Percentiles rank a stretch among this genome's conserved stretches.
Evolutionary conservation across 1,140 invertebrate species (phyloP).

Genomic region (Leptonema lineaticorne): DNA sequence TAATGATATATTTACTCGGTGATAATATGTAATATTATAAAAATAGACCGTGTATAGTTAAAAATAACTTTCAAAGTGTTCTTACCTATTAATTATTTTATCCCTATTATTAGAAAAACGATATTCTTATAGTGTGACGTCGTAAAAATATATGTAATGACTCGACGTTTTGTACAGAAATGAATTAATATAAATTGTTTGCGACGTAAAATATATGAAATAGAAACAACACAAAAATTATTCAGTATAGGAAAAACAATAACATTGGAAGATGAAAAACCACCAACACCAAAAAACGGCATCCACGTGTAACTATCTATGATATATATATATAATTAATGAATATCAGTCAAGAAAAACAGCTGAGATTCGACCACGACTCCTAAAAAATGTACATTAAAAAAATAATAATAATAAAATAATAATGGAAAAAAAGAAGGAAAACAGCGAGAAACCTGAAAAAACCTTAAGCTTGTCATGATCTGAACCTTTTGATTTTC

Average conservation of each 20-base stretch:
- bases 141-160: too few relatives aligned
- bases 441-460: slow-evolving; percentile 22
- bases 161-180: too few relatives aligned
- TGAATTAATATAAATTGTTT: too few relatives aligned
- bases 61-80: too few relatives aligned
- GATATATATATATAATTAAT: not conserved
- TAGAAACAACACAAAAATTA: not conserved
- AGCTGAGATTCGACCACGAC: slow-evolving; percentile 3
- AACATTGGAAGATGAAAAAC: not conserved
- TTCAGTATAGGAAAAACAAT: not conserved
- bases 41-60: too few relatives aligned
- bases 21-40: too few relatives aligned
- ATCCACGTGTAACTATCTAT: slow-evolving; percentile 20
- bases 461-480: not conserved
- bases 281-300: slow-evolving; percentile 15
- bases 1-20: too few relatives aligned
- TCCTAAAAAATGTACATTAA: not conserved
- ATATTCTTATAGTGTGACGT: too few relatives aligned
- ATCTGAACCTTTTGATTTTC: slow-evolving; percentile 78
- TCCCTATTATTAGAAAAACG: too few relatives aligned
- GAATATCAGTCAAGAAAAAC: slow-evolving; percentile 7
- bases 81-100: too few relatives aligned
- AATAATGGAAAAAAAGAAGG: slow-evolving; percentile 1
- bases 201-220: not conserved
- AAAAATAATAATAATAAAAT: not conserved